Percentiles rank a stretch among this genome's conserved stretches.
Conservation (phyloP, 2,888 invertebrate species). For the Sarcophaga carnaria region DNA sequence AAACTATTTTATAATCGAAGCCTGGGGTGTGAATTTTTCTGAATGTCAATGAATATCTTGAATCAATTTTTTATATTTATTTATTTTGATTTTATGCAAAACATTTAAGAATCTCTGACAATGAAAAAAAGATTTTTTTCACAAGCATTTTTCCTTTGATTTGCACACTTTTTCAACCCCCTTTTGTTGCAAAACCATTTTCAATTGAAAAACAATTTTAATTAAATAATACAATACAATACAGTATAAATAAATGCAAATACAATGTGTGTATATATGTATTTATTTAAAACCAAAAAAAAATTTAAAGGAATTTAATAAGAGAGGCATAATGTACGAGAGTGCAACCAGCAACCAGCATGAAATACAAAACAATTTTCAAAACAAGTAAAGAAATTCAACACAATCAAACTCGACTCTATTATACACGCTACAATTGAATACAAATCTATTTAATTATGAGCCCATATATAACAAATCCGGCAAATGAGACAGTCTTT, state of each 20-base stretch:
- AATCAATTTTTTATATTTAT: too few species aligned
- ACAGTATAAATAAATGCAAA: constrained; percentile 35
- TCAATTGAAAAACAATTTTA: constrained; percentile 41
- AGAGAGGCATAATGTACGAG: background rate
- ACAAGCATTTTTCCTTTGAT: background rate
- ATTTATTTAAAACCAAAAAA: background rate
- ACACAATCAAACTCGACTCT: background rate
- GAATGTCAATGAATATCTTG: too few species aligned
- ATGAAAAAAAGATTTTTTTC: background rate
- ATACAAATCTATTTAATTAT: too few species aligned
- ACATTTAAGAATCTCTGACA: background rate
- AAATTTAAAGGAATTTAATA: background rate
- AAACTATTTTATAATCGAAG: too few species aligned
- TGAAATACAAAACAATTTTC: constrained; percentile 40
- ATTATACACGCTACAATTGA: too few species aligned
- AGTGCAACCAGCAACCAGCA: constrained; percentile 52
- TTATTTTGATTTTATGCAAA: background rate
- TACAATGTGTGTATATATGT: background rate
- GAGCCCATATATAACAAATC: too few species aligned
- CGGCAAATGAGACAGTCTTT: too few species aligned
- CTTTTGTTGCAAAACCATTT: background rate
- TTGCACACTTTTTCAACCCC: background rate
- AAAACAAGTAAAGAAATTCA: constrained; percentile 12
- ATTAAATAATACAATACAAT: constrained; percentile 55
- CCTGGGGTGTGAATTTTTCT: too few species aligned